phyloP scores from a whole-genome alignment of 2,113 vertebrate species.

The Pipa parva region DNA sequence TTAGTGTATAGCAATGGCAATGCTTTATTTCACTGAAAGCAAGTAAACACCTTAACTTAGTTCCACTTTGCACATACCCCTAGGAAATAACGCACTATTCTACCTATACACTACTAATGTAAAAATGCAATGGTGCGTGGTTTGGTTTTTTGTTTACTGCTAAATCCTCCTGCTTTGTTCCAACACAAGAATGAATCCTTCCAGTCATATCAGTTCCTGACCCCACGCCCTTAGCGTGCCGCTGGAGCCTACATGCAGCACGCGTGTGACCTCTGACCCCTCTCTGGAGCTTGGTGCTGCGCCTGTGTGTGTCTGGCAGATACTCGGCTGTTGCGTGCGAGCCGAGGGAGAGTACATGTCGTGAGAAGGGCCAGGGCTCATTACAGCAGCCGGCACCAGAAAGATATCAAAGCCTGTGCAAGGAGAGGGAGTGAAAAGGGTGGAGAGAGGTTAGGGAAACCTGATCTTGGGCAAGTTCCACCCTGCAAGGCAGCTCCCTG shows the following conservation, averaged over 20 bases:
- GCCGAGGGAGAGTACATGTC: slow-evolving; percentile 3
- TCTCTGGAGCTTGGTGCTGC: slow-evolving; percentile 7
- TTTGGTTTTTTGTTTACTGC: too few relatives aligned
- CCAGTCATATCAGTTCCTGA: slow-evolving; percentile 12
- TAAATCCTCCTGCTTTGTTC: too few relatives aligned
- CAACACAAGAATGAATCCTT: slow-evolving; percentile 20
- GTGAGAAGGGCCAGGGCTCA: slow-evolving; percentile 6
- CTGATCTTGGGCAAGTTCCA: slow-evolving; percentile 17
- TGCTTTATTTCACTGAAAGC: too few relatives aligned
- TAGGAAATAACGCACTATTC: too few relatives aligned
- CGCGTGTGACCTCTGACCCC: slow-evolving; percentile 23
- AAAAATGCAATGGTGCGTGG: too few relatives aligned
- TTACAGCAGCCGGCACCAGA: slow-evolving; percentile 1
- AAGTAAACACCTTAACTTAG: too few relatives aligned
- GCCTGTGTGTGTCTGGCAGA: slow-evolving; percentile 1
- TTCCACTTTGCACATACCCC: too few relatives aligned
- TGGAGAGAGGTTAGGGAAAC: slow-evolving; percentile 35
- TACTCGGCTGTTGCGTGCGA: slow-evolving; percentile 33
- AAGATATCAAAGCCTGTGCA: slow-evolving; percentile 32
- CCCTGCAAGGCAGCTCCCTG: slow-evolving; percentile 29
- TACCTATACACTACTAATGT: too few relatives aligned
- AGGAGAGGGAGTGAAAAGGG: slow-evolving; percentile 23
- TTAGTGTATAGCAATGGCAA: too few relatives aligned
- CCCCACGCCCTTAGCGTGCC: slow-evolving; percentile 26
- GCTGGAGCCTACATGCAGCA: not conserved